phyloP scores from a whole-genome alignment of 2,113 vertebrate species.

The Tetrax tetrax region DNA sequence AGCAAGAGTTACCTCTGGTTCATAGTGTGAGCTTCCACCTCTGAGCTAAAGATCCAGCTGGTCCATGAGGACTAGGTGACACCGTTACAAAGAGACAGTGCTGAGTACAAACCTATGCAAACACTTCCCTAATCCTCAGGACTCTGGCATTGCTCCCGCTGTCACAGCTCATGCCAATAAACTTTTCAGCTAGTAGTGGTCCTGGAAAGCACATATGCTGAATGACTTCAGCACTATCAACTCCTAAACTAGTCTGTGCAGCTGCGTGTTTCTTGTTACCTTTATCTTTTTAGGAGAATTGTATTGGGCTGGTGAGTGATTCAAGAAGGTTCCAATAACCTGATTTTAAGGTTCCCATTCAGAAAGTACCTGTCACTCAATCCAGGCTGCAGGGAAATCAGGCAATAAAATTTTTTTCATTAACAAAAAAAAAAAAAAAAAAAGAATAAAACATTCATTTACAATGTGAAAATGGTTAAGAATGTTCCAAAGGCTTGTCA shows the following conservation, averaged over 20 bases:
- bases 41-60: neutral
- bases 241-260: neutral
- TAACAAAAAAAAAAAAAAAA: neutral
- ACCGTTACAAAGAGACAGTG: neutral
- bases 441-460: neutral
- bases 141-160: neutral
- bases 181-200: neutral
- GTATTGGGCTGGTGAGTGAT: neutral
- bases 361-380: neutral
- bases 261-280: neutral
- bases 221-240: neutral
- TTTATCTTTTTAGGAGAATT: neutral
- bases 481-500: neutral
- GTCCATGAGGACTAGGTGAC: neutral
- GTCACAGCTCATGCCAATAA: neutral
- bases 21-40: neutral
- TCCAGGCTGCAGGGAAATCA: neutral
- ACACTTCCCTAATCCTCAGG: neutral
- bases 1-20: neutral
- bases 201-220: neutral
- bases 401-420: neutral
- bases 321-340: neutral
- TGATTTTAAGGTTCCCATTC: neutral
- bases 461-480: neutral
- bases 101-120: constrained; percentile 1